Conservation (phyloP, 53 echinoderm and acorn worm species). For the Zoroaster sp. region DNA sequence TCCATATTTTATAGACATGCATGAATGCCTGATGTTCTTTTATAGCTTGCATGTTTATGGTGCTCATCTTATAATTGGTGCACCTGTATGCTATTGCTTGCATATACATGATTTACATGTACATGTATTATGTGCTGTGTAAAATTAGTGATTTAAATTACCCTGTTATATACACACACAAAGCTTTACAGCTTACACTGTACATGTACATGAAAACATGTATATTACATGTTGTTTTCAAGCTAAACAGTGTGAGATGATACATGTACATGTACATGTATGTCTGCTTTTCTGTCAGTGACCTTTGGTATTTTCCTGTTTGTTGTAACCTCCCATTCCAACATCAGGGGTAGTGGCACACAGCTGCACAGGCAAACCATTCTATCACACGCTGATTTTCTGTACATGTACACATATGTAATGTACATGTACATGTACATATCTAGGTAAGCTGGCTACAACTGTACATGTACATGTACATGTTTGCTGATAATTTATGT, state of each 20-base stretch:
- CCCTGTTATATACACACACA: constrained; percentile 8
- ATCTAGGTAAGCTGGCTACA: neutral
- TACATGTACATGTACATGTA: neutral
- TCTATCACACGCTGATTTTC: neutral
- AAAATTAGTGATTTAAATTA: no score
- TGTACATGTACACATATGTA: neutral
- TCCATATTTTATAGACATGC: no score
- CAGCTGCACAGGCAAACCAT: neutral
- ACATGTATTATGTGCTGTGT: no score
- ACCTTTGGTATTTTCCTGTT: constrained; percentile 46
- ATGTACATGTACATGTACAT: neutral
- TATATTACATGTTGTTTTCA: neutral
- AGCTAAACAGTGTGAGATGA: neutral
- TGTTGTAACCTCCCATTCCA: constrained; percentile 7
- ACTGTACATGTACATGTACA: neutral
- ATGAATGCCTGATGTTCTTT: no score
- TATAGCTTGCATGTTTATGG: no score
- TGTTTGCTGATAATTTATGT: neutral
- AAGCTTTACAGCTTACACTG: neutral
- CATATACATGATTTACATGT: no score
- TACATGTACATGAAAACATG: constrained; percentile 12
- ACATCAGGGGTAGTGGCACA: constrained; percentile 30
- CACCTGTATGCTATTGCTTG: no score
- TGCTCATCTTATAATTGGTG: no score
- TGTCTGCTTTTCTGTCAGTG: neutral